phyloP scores from a whole-genome alignment of 2,113 vertebrate genomes.

The Mesocricetus auratus region DNA sequence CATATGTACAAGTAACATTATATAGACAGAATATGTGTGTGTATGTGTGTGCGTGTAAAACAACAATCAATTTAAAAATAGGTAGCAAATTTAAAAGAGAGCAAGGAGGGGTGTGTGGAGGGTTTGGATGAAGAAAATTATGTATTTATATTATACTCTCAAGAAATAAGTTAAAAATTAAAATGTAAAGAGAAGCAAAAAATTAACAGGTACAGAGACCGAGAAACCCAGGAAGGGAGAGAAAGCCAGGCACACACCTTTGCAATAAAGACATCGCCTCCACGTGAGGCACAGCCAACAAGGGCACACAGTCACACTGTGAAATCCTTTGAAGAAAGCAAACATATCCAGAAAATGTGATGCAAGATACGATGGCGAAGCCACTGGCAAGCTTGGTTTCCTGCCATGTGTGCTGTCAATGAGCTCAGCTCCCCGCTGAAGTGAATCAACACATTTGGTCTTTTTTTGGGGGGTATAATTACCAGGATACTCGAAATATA shows the following conservation, averaged over 20 bases:
- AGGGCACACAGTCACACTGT: neutral
- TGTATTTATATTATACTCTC: neutral
- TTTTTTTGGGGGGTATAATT: neutral
- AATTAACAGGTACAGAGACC: neutral
- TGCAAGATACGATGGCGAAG: neutral
- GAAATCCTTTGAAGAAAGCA: neutral
- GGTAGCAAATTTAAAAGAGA: neutral
- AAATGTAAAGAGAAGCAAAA: neutral
- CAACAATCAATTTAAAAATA: neutral
- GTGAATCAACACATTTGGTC: neutral
- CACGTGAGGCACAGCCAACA: neutral
- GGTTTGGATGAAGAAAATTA: neutral
- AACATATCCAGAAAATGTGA: neutral
- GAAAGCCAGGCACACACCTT: neutral
- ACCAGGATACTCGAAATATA: neutral
- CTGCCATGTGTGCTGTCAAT: neutral
- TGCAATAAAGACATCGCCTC: neutral
- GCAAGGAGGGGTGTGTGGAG: neutral
- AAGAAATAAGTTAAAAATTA: neutral
- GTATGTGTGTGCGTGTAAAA: neutral
- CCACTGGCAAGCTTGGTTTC: neutral
- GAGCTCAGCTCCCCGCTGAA: neutral
- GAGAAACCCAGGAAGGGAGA: neutral
- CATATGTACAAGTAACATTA: neutral
- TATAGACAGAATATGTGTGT: neutral